These are phyloP conservation scores for Oxyteleia sp. DNA, from an alignment of 2,888 invertebrate species.

Conservation along the genomic window DNA sequence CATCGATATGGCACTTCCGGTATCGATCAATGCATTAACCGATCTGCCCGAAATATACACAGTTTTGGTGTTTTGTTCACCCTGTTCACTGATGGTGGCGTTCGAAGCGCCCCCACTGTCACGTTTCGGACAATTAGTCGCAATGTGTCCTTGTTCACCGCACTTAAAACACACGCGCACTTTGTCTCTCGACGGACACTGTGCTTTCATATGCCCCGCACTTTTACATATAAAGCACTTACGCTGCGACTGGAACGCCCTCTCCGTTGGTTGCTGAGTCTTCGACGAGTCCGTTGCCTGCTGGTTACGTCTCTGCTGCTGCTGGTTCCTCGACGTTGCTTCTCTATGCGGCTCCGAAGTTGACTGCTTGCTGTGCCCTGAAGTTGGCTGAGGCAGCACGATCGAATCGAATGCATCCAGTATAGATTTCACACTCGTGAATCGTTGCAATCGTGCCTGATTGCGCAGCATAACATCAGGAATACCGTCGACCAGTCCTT, in stretches of 20 bases:
- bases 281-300: not conserved
- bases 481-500: not conserved
- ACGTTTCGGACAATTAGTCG: not conserved
- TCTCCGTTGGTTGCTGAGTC: too few relatives aligned
- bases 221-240: not conserved
- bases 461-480: not conserved
- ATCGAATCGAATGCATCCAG: not conserved
- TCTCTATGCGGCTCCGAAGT: not conserved
- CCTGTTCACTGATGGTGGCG: not conserved
- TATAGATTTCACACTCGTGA: not conserved
- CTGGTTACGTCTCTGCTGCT: not conserved
- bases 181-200: not conserved
- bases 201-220: not conserved
- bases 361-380: not conserved
- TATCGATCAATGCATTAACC: not conserved
- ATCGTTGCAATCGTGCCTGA: not conserved
- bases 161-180: not conserved
- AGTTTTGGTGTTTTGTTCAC: not conserved
- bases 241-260: not conserved
- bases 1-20: not conserved
- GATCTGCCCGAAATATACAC: not conserved
- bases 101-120: not conserved
- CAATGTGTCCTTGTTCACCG: not conserved
- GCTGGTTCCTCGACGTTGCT: not conserved
- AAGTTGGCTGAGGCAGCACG: not conserved